These are phyloP conservation scores for Phylloscopus collybita DNA, from an alignment of 2,797 vertebrate species.

Conservation along the genomic window DNA sequence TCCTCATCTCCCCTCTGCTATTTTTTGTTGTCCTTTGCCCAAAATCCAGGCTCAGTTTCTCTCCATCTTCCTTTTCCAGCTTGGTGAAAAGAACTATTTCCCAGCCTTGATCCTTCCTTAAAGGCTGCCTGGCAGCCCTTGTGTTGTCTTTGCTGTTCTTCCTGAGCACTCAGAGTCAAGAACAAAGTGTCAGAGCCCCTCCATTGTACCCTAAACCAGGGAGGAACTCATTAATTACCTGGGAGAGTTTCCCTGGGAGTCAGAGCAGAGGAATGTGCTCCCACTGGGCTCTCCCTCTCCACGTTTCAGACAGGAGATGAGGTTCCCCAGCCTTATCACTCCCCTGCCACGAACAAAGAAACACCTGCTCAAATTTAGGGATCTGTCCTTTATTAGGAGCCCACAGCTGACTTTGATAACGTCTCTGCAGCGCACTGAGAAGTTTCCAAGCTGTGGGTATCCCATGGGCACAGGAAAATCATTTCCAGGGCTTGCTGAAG, in stretches of 20 bases:
- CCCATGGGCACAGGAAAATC: neutral
- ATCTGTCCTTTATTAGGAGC: neutral
- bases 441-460: neutral
- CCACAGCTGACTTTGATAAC: neutral
- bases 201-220: neutral
- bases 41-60: neutral
- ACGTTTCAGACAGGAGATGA: rapidly evolving
- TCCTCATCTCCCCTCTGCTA: neutral
- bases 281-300: neutral
- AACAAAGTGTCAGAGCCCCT: neutral
- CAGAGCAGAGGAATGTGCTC: neutral
- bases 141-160: neutral
- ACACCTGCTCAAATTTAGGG: neutral
- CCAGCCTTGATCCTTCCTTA: neutral
- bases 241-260: neutral
- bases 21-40: neutral
- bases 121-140: neutral
- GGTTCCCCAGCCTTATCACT: neutral
- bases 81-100: neutral
- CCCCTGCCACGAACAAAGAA: neutral
- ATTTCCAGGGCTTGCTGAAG: neutral
- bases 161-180: neutral
- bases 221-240: neutral
- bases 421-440: neutral
- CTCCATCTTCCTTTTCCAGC: neutral